A percentile compares a stretch with the other conserved stretches of the same genome.
Conservation (phyloP, 2,113 vertebrate genomes). For the Corynorhinus townsendii region DNA sequence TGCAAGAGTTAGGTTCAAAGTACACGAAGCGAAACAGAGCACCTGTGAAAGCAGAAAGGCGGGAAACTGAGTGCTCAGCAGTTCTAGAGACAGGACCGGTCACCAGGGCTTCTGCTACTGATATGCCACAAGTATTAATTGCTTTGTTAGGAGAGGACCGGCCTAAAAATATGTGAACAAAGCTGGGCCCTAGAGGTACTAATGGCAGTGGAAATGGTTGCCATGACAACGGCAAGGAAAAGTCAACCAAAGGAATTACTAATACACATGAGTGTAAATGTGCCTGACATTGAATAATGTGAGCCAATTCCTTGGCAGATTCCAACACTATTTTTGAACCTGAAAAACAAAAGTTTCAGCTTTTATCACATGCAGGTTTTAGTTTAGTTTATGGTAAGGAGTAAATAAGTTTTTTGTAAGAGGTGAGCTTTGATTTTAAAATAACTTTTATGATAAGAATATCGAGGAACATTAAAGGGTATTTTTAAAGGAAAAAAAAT, state of each 20-base stretch:
- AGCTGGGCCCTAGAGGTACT: constrained; percentile 86
- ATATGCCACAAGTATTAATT: constrained; percentile 68
- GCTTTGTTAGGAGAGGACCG: constrained; percentile 70
- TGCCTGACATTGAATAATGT: constrained; percentile 80
- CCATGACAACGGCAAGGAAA: constrained; percentile 86
- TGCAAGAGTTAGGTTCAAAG: background rate
- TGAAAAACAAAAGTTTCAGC: constrained; percentile 7
- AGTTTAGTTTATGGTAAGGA: constrained; percentile 35
- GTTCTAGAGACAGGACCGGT: constrained; percentile 34
- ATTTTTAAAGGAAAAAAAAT: constrained; percentile 27
- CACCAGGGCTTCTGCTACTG: constrained; percentile 56
- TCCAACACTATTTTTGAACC: constrained; percentile 36
- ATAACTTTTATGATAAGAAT: constrained; percentile 11
- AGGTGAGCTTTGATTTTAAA: constrained; percentile 37
- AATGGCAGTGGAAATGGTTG: constrained; percentile 84
- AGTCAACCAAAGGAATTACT: constrained; percentile 85
- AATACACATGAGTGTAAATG: constrained; percentile 79
- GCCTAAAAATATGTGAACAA: constrained; percentile 79
- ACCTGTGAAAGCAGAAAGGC: background rate
- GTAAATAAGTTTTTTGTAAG: constrained; percentile 42
- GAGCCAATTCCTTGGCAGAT: constrained; percentile 22
- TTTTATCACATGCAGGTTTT: background rate
- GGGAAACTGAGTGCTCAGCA: background rate
- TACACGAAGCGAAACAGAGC: background rate
- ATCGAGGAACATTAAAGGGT: background rate